Percentiles rank a stretch among this genome's conserved stretches.
Evolutionary conservation across 2,797 vertebrate species (phyloP).

Genomic region (Adelosebastes latens): DNA sequence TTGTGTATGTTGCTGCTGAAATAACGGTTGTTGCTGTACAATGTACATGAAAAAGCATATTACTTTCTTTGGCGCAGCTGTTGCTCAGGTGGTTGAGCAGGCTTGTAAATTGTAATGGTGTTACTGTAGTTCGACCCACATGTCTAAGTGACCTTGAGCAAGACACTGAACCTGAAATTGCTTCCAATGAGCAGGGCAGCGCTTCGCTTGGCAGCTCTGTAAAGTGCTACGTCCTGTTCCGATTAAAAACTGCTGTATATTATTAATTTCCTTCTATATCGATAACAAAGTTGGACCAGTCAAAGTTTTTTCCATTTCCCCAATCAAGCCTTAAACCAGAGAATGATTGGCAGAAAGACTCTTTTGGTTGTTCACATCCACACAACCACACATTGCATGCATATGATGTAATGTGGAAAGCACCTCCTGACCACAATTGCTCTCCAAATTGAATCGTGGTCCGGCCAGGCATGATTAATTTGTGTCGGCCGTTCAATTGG

Average conservation of each 20-base stretch:
- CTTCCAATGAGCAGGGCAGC: neutral
- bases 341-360: neutral
- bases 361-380: neutral
- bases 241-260: neutral
- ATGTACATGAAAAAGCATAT: neutral
- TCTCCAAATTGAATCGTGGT: slow-evolving; percentile 16
- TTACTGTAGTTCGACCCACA: neutral
- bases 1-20: neutral
- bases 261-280: neutral
- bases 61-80: neutral
- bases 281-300: neutral
- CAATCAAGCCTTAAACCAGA: neutral
- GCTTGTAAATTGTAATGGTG: neutral
- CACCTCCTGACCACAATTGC: neutral
- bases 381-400: neutral
- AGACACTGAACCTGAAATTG: neutral
- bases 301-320: neutral
- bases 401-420: neutral
- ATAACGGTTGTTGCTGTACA: neutral
- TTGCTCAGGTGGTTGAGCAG: neutral
- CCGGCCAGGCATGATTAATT: slow-evolving; percentile 42
- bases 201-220: neutral
- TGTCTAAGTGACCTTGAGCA: neutral
- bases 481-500: slow-evolving; percentile 40
- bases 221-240: neutral